Base-by-base conservation (phyloP, 1,140 invertebrate species). In the Calephelis nemesis region DNA sequence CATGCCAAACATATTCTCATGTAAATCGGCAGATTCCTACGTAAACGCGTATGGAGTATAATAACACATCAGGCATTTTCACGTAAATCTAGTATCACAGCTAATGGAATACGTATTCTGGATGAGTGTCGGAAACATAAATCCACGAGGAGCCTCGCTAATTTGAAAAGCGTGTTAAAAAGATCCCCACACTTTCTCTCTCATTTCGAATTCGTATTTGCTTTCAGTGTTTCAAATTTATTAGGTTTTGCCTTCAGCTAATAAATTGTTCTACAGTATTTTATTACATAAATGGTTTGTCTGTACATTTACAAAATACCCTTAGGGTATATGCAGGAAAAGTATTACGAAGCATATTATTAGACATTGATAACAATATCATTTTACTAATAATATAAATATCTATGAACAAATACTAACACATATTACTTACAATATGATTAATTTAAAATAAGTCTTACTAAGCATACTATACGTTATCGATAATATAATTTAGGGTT, bases 1-100 rank as follows among this genome's bases (percentile, higher is more conserved):
- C 73, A 72, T 69, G 69, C 65, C 69, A 66, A 70, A 77, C 74
- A 73, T 73, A 77, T 78, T 78, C 72, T 78, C 70, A 78, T 78
- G 74, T 69, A 73, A 66, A 75, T 75, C 67, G 52, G 60, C 63
- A 65, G 30, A 58, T 12, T 58, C 10, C 52, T 58, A 58, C 65
- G 48, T 73, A 71, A 75, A 73, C 67, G 49, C 67, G 66, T 67
- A 68, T 68, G 42, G 68, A 66, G 64, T 13, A 9, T 54, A 54
- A 54, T 54, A 54, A 19, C 39, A 52, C 49, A 49, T 65, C 64
- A 65, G 11, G n/a, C 48, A 54, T 65, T 52, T 65, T 47, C 50
- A 54, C 50, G 50, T 54, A 54, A 54, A 54, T 54, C 50, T 54
- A 19, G 50, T 54, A 54, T 54, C 15, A 54, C 50, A 8, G 13